phyloP scores from a whole-genome alignment of 2,797 vertebrate species.

The Brachyrhaphis roseni region DNA sequence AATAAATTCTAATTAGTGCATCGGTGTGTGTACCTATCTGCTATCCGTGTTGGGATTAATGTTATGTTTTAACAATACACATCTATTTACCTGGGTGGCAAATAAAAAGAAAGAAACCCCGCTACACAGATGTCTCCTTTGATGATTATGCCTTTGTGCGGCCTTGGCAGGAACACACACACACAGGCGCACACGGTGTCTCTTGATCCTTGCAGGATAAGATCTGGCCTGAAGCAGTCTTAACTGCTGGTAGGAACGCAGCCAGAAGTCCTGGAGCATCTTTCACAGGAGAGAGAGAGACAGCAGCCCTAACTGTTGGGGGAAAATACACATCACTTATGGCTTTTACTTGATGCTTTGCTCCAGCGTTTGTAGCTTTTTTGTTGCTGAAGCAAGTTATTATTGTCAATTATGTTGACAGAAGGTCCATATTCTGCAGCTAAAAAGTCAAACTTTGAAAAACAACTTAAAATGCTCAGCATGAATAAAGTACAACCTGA shows the following conservation, averaged over 20 bases:
- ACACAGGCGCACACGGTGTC: constrained; percentile 70
- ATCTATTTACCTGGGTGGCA: constrained; percentile 64
- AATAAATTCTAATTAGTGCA: constrained; percentile 70
- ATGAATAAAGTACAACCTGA: constrained; percentile 27
- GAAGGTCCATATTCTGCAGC: constrained; percentile 22
- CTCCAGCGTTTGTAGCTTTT: constrained; percentile 34
- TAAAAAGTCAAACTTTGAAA: constrained; percentile 32
- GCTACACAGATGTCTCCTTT: constrained; percentile 80
- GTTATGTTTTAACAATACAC: constrained; percentile 60
- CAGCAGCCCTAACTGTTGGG: constrained; percentile 60
- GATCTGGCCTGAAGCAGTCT: constrained; percentile 80
- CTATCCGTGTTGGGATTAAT: constrained; percentile 55
- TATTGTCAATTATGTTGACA: constrained; percentile 65
- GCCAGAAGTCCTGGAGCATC: constrained; percentile 79
- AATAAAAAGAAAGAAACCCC: constrained; percentile 35
- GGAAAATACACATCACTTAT: constrained; percentile 34
- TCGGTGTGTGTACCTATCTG: constrained; percentile 65
- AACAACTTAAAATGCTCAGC: constrained; percentile 15
- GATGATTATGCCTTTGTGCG: constrained; percentile 76
- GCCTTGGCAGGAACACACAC: constrained; percentile 74
- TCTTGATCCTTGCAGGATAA: constrained; percentile 83
- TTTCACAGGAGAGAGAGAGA: constrained; percentile 47
- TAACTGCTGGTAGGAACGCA: constrained; percentile 72
- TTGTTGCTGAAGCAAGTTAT: constrained; percentile 34
- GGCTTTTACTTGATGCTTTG: constrained; percentile 23